Percentiles rank a stretch among this genome's conserved stretches.
phyloP scores from a whole-genome alignment of 2,113 vertebrate species.

The Emydocephalus ijimae region DNA sequence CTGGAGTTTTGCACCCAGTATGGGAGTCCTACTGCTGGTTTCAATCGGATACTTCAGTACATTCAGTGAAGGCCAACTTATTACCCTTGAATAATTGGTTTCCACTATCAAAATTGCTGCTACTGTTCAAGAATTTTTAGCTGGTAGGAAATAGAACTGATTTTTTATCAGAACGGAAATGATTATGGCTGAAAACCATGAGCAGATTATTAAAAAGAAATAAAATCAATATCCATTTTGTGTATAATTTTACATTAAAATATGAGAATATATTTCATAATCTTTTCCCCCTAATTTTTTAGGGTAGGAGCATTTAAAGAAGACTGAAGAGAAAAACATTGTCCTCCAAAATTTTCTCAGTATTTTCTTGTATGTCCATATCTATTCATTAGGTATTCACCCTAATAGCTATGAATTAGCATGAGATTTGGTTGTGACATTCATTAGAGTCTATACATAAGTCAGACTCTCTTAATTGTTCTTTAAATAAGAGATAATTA shows the following conservation, averaged over 20 bases:
- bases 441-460: background rate
- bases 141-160: background rate
- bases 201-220: background rate
- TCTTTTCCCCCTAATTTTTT: background rate
- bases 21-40: background rate
- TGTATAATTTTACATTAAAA: background rate
- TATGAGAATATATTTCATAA: background rate
- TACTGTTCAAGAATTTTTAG: background rate
- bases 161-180: background rate
- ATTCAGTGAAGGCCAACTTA: background rate
- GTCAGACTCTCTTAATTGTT: background rate
- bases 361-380: background rate
- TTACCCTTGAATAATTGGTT: background rate
- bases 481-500: background rate
- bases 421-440: background rate
- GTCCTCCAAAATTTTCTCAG: background rate
- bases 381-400: background rate
- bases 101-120: background rate
- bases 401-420: background rate
- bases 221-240: background rate
- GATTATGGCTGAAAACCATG: background rate
- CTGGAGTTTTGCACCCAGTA: background rate
- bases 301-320: background rate
- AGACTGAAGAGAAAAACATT: background rate
- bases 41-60: background rate